Base-by-base conservation (phyloP, 1,140 invertebrate genomes). In the Lordiphosa mommai region DNA sequence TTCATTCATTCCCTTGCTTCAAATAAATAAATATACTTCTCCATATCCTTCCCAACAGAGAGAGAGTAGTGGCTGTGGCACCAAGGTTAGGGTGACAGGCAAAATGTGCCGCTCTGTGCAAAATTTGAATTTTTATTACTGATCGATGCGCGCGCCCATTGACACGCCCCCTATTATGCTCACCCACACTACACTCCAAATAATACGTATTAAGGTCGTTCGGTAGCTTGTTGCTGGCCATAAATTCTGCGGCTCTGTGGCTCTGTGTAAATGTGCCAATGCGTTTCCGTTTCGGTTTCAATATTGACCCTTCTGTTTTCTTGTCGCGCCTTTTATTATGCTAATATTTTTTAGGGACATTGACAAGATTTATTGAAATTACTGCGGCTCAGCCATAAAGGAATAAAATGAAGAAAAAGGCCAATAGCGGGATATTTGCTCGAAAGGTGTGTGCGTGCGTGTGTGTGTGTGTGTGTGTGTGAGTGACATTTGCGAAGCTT, bases 111-210 rank as follows among this genome's bases (percentile, higher is more conserved):
- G 49, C 61, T 49, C 66, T 74, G 82, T 72, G 67, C 64, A 44
- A 77, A 84, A 86, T 86, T 86, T 86, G 82, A 86, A 86, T 86
- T 86, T 86, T 86, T 86, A 86, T 86, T 87, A 84, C 84, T 84
- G 79, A 86, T 86, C 84, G 77, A 87, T 84, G 69, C 49, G 53
- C 49, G 66, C 51, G 36, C 58, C 58, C 72, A 69, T 71, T 61
- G 55, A 61, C 72, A 60, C 57, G 60, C 46, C 56, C 58, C 49
- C 59, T 1, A 41, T 38, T n/a, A 50, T 12, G 27, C 36, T 38
- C 46, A 46, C 50, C 16, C 38, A 34, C 27, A 5, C 20, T 7
- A 1, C n/a, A 48, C 16, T n/a, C 34, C 61, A 72, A 82, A 82
- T 82, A 76, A 82, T 82, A 67, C 77, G 76, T 76, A 82, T 82